A percentile compares a stretch with the other conserved stretches of the same genome.
Evolutionary conservation across 2,888 invertebrate species (phyloP).

Genomic region (Cistogaster globosa): DNA sequence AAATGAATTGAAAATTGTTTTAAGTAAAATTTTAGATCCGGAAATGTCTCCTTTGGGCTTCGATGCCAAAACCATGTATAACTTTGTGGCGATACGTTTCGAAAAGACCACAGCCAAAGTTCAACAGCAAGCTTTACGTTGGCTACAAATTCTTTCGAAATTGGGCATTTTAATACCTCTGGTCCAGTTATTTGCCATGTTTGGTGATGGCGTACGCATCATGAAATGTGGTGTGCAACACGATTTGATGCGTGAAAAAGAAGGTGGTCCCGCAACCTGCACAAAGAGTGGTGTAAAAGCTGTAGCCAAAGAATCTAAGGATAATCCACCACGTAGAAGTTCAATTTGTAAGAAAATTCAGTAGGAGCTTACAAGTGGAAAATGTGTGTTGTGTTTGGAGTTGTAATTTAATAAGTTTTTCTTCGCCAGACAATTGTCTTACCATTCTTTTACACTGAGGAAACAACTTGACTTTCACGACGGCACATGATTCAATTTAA

Average conservation of each 20-base stretch:
- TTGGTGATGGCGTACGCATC: constrained; percentile 92
- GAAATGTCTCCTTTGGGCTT: constrained; percentile 98
- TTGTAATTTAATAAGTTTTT: too few relatives aligned
- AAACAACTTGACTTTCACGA: too few relatives aligned
- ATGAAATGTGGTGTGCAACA: constrained; percentile 85
- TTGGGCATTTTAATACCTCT: constrained; percentile 95
- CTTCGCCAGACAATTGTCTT: too few relatives aligned
- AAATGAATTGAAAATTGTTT: constrained; percentile 91
- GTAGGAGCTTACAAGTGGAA: too few relatives aligned
- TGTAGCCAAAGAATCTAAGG: constrained; percentile 81
- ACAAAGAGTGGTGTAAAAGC: constrained; percentile 77
- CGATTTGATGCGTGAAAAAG: constrained; percentile 83
- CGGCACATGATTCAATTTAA: too few relatives aligned
- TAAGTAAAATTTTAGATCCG: constrained; percentile 97
- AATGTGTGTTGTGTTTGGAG: too few relatives aligned
- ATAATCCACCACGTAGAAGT: constrained; percentile 83
- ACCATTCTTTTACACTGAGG: too few relatives aligned
- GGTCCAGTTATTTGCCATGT: constrained; percentile 93
- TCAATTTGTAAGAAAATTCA: constrained; percentile 84
- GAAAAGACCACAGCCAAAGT: constrained; percentile 90
- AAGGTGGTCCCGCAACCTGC: constrained; percentile 75
- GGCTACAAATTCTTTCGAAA: constrained; percentile 94
- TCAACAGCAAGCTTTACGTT: constrained; percentile 93
- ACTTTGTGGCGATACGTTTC: constrained; percentile 94
- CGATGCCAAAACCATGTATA: constrained; percentile 96